Conservation (phyloP, 2,888 invertebrate species). For the Boloria selene region DNA sequence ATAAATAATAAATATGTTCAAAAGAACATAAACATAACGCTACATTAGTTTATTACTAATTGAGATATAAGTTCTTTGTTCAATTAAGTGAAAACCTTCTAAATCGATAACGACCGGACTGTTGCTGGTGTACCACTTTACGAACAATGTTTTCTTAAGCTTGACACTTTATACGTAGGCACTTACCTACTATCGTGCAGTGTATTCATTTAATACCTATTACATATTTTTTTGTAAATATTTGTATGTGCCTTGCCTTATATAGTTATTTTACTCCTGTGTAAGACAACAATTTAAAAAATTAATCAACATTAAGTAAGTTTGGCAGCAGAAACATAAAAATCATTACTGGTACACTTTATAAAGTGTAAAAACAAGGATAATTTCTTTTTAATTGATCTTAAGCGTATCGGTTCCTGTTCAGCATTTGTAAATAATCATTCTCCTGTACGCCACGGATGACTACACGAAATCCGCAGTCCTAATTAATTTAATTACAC, state of each 20-base stretch:
- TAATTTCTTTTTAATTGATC: conserved; percentile 25
- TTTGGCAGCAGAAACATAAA: too few species aligned
- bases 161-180: neutral
- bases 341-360: neutral
- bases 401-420: conserved; percentile 30
- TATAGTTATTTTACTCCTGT: conserved; percentile 4
- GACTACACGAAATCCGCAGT: conserved; percentile 28
- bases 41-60: too few species aligned
- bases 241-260: neutral
- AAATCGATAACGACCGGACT: neutral
- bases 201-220: neutral
- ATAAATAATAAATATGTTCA: too few species aligned
- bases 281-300: conserved; percentile 8
- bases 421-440: conserved; percentile 27
- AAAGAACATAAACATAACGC: too few species aligned
- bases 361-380: conserved; percentile 30
- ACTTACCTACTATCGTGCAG: neutral
- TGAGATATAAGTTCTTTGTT: neutral
- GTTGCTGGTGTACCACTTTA: neutral
- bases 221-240: too few species aligned
- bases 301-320: too few species aligned
- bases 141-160: neutral
- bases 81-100: neutral
- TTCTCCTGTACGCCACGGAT: conserved; percentile 11
- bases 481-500: conserved; percentile 37